These are phyloP conservation scores for Onchidella celtica DNA, from an alignment of 2,888 invertebrate genomes.

Conservation along the genomic window DNA sequence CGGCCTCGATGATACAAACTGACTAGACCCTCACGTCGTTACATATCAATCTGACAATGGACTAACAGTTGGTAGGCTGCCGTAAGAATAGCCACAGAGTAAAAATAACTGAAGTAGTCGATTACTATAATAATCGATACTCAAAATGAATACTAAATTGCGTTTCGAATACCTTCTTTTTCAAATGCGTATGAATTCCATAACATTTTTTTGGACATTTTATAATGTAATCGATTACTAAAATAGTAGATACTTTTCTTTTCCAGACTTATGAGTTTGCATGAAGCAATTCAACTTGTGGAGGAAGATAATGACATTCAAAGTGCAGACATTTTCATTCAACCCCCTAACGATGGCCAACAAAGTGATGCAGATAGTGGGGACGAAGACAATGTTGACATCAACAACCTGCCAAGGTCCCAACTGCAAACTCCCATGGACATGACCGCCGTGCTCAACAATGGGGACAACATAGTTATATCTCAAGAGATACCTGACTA, in stretches of 20 bases:
- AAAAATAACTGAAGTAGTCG: too few species aligned
- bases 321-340: constrained; percentile 13
- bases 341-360: constrained; percentile 17
- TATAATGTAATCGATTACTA: too few species aligned
- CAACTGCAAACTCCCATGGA: background rate
- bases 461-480: background rate
- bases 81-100: too few species aligned
- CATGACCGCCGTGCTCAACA: background rate
- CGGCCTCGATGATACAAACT: too few species aligned
- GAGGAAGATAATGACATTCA: background rate
- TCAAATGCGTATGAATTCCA: too few species aligned
- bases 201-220: too few species aligned
- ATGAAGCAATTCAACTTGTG: background rate
- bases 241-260: background rate
- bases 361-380: constrained; percentile 42
- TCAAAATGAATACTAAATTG: too few species aligned
- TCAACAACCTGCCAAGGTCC: background rate
- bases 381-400: constrained; percentile 29
- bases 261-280: background rate
- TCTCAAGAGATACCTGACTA: background rate
- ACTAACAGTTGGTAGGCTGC: too few species aligned
- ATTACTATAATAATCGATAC: too few species aligned
- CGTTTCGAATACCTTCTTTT: too few species aligned
- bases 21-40: too few species aligned
- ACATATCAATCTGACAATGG: too few species aligned